These are phyloP conservation scores for Ochropleura leucogaster DNA, from an alignment of 2,888 invertebrate species.

Conservation along the genomic window DNA sequence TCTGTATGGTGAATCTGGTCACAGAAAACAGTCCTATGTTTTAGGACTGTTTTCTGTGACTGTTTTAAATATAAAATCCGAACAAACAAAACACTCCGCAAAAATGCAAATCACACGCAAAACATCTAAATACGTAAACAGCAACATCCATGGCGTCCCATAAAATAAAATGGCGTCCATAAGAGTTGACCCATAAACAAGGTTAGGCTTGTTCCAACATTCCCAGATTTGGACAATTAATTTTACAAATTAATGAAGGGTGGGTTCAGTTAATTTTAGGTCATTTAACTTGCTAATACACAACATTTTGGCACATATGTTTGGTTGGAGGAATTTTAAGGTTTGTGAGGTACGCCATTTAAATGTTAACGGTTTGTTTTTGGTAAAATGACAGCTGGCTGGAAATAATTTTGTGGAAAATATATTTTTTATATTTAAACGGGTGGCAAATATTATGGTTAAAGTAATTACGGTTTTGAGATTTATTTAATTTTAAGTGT, in stretches of 20 bases:
- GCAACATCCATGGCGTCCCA: slow-evolving; percentile 38
- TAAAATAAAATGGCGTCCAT: slow-evolving; percentile 72
- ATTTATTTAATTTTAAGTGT: slow-evolving; percentile 10
- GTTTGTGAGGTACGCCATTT: slow-evolving; percentile 30
- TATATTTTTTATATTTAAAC: slow-evolving; percentile 8
- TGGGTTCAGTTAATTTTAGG: slow-evolving; percentile 57
- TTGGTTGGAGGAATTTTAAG: slow-evolving; percentile 40
- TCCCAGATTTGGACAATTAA: slow-evolving; percentile 75
- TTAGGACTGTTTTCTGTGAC: too few species aligned
- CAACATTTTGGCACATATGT: slow-evolving; percentile 51
- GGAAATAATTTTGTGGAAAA: slow-evolving; percentile 7
- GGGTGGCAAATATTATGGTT: slow-evolving; percentile 15
- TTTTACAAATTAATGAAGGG: slow-evolving; percentile 70
- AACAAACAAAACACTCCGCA: slow-evolving; percentile 4
- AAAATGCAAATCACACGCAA: slow-evolving; percentile 30
- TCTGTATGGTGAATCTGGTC: not conserved
- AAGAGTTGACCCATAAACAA: slow-evolving; percentile 71
- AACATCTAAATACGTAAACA: slow-evolving; percentile 52
- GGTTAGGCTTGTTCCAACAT: slow-evolving; percentile 69
- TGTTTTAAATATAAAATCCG: not conserved
- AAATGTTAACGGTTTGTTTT: slow-evolving; percentile 44
- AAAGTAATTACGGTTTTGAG: not conserved
- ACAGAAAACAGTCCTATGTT: not conserved
- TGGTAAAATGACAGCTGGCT: slow-evolving; percentile 30
- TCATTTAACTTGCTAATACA: slow-evolving; percentile 65